Evolutionary conservation across 2,797 vertebrate species (phyloP).

Genomic region (Channallabes apus): DNA sequence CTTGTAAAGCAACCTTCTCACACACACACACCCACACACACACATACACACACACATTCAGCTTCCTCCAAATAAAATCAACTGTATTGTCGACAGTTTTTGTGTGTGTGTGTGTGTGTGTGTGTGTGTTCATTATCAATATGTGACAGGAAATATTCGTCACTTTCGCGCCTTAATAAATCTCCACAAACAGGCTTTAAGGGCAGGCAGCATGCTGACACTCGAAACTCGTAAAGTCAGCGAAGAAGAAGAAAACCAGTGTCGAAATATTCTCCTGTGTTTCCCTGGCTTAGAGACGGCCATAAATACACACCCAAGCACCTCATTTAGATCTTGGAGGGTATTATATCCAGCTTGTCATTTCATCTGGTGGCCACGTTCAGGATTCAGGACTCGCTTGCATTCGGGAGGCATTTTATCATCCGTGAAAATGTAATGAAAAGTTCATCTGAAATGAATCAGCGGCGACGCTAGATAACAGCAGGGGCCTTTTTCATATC

Average conservation of each 20-base stretch:
- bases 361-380: neutral
- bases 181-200: neutral
- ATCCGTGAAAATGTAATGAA: neutral
- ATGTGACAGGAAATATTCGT: too few relatives aligned
- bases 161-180: constrained; percentile 7
- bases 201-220: constrained; percentile 8
- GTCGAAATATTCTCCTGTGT: neutral
- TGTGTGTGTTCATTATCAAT: neutral
- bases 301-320: neutral
- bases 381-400: neutral
- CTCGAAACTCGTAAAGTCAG: constrained; percentile 20
- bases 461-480: neutral
- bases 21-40: neutral
- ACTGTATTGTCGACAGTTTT: neutral
- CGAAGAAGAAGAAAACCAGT: neutral
- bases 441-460: neutral
- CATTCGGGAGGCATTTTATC: neutral
- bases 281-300: neutral
- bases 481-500: neutral
- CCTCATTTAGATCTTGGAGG: neutral
- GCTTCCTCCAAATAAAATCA: neutral
- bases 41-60: neutral
- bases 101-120: too few relatives aligned
- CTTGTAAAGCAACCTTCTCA: neutral
- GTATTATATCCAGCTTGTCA: neutral